Evolutionary conservation across 2,113 vertebrate species (phyloP).

Genomic region (Rhabdomys dilectus): DNA sequence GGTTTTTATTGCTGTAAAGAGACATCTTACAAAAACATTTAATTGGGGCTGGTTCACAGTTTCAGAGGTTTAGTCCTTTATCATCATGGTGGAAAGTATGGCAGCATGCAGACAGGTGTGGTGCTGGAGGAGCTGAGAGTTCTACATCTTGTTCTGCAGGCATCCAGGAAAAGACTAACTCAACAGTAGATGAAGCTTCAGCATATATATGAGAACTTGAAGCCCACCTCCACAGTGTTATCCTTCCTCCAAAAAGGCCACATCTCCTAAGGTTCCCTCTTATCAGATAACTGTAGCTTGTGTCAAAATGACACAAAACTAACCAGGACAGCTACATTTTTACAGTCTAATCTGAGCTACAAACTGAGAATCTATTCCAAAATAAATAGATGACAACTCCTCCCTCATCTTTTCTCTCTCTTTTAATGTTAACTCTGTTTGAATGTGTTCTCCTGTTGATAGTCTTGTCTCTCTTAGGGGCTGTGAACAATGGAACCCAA

Average conservation of each 20-base stretch:
- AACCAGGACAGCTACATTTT: background rate
- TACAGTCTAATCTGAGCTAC: background rate
- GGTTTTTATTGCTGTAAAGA: background rate
- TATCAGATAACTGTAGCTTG: background rate
- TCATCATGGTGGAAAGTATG: background rate
- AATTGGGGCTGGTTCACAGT: background rate
- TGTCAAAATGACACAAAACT: background rate
- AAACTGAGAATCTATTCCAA: background rate
- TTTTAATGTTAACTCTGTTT: background rate
- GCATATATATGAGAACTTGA: background rate
- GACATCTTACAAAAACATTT: background rate
- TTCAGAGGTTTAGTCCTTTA: background rate
- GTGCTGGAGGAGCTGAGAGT: background rate
- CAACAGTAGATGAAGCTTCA: background rate
- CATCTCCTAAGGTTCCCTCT: background rate
- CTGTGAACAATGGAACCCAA: constrained; percentile 84
- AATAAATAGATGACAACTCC: background rate
- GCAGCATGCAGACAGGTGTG: background rate
- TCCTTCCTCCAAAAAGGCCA: background rate
- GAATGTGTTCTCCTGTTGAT: constrained; percentile 33
- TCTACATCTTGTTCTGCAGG: background rate
- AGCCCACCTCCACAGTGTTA: background rate
- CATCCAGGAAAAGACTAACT: background rate
- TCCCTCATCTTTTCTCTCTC: background rate
- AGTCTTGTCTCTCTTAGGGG: constrained; percentile 63